Percentiles rank a stretch among this genome's conserved stretches.
Conservation (phyloP, 2,888 invertebrate species). For the Heliconius cydno region DNA sequence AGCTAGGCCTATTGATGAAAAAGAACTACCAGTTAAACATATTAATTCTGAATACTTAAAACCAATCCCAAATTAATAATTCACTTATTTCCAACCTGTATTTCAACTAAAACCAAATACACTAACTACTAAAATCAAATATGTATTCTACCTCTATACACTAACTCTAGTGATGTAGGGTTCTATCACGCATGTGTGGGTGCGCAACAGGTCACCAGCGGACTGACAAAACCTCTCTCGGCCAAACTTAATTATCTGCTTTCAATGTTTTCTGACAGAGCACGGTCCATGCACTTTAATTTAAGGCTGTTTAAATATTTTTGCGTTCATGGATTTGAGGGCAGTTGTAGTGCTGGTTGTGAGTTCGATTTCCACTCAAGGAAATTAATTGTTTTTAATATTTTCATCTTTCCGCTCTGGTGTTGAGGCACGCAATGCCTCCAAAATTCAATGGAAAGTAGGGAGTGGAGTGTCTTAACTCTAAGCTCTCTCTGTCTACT, state of each 20-base stretch:
- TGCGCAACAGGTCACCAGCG: conserved; percentile 42
- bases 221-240: conserved; percentile 40
- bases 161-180: not conserved
- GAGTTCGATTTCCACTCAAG: too few species aligned
- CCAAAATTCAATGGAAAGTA: too few species aligned
- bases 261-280: conserved; percentile 22
- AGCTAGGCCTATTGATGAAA: too few species aligned
- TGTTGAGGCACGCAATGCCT: too few species aligned
- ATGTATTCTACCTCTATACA: not conserved
- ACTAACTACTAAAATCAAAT: not conserved
- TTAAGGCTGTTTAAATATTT: not conserved
- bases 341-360: too few species aligned
- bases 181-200: conserved; percentile 9
- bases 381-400: too few species aligned
- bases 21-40: too few species aligned
- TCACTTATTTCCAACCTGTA: not conserved
- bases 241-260: conserved; percentile 42
- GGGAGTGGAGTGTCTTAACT: too few species aligned
- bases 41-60: not conserved
- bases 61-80: not conserved
- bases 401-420: too few species aligned
- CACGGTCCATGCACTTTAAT: conserved; percentile 8
- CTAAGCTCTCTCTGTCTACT: too few species aligned
- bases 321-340: not conserved
- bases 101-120: not conserved